phyloP scores from a whole-genome alignment of 2,888 invertebrate species.

The Pseudoips prasinana region DNA sequence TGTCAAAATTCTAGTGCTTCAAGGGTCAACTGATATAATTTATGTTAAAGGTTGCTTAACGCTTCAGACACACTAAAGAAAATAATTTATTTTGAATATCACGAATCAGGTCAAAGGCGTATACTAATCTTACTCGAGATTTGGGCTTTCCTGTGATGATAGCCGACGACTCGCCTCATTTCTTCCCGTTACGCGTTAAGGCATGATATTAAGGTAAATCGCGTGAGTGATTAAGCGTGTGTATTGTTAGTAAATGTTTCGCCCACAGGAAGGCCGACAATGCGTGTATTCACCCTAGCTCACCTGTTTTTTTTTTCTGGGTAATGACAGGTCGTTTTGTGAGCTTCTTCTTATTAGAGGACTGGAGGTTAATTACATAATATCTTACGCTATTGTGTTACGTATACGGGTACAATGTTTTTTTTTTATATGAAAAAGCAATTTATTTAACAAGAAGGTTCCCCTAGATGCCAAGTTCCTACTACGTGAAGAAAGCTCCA shows the following conservation, averaged over 20 bases:
- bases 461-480: not conserved
- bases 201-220: constrained; percentile 52
- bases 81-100: no score
- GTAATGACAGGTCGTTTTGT: constrained; percentile 28
- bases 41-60: constrained; percentile 28
- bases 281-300: constrained; percentile 29
- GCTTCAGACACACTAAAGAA: constrained; percentile 1
- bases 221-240: constrained; percentile 59
- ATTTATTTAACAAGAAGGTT: not conserved
- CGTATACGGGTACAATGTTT: constrained; percentile 11
- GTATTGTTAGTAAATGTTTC: constrained; percentile 56
- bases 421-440: not conserved
- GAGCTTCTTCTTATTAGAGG: constrained; percentile 26
- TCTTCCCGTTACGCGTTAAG: constrained; percentile 41
- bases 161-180: constrained; percentile 36
- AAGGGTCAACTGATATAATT: constrained; percentile 23
- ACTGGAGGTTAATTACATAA: constrained; percentile 26
- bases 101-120: no score
- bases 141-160: constrained; percentile 40
- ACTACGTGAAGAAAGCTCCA: not conserved
- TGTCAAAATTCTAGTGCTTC: constrained; percentile 15
- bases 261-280: constrained; percentile 39
- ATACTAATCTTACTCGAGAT: constrained; percentile 3
- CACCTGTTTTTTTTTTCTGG: constrained; percentile 33
- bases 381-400: constrained; percentile 28